Conservation (phyloP, 2,797 vertebrate genomes). For the Sebastes paucispinis region DNA sequence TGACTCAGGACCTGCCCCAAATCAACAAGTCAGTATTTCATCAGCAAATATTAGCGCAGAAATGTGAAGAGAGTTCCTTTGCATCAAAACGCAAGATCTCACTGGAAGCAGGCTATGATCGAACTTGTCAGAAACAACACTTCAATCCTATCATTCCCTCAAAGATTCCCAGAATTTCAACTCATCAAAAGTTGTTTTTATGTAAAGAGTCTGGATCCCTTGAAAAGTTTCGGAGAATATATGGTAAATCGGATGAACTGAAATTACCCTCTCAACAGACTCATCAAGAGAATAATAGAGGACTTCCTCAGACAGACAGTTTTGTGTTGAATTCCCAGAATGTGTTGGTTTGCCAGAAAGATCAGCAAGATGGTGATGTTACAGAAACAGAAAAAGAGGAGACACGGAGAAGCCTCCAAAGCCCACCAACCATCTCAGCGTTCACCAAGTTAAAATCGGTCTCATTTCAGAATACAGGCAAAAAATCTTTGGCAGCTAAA, state of each 20-base stretch:
- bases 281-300: not conserved
- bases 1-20: not conserved
- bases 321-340: not conserved
- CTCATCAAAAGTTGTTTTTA: conserved; percentile 76
- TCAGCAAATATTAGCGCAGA: not conserved
- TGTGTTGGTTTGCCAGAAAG: conserved; percentile 5
- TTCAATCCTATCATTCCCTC: conserved; percentile 17
- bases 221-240: conserved; percentile 89
- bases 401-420: conserved; percentile 16
- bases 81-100: conserved; percentile 69
- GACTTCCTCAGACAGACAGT: not conserved
- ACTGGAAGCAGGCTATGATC: conserved; percentile 8
- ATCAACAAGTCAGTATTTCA: not conserved
- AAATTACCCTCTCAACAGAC: conserved; percentile 9
- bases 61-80: conserved; percentile 14
- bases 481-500: conserved; percentile 87
- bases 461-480: conserved; percentile 25
- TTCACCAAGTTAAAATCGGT: conserved; percentile 61
- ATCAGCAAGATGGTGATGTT: not conserved
- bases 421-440: conserved; percentile 40
- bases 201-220: conserved; percentile 84
- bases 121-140: conserved; percentile 2
- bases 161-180: conserved; percentile 60
- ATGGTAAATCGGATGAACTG: conserved; percentile 68
- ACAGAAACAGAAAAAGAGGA: conserved; percentile 7